phyloP scores from a whole-genome alignment of 2,797 vertebrate genomes.

The Aphelocoma californica region DNA sequence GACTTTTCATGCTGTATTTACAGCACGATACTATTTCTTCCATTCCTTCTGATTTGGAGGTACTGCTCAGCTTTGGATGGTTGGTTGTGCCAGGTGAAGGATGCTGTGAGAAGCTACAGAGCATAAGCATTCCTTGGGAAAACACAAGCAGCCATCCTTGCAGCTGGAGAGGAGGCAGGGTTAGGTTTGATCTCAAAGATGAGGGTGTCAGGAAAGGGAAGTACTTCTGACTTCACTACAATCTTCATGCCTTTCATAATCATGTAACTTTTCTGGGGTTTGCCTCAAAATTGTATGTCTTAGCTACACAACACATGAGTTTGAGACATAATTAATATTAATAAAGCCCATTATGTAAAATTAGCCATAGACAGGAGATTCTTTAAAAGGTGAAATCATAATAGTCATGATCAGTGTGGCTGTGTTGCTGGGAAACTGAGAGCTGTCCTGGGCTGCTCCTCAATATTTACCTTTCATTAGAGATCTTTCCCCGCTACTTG shows the following conservation, averaged over 20 bases:
- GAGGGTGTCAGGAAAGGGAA: not conserved
- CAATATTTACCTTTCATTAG: constrained; percentile 7
- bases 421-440: constrained; percentile 51
- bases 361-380: constrained; percentile 8
- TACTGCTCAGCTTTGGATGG: not conserved
- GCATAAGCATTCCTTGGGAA: not conserved
- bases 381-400: constrained; percentile 47
- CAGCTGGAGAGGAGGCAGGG: not conserved
- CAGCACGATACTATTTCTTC: fast-evolving
- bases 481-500: not conserved
- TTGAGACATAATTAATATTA: constrained; percentile 1
- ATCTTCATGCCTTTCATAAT: not conserved
- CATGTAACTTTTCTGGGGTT: not conserved
- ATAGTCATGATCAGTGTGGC: constrained; percentile 22
- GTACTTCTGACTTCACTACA: not conserved
- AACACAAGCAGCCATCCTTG: not conserved
- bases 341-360: not conserved
- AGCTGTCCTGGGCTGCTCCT: constrained; percentile 39
- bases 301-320: not conserved
- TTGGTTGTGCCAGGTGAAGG: not conserved
- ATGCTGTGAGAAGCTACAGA: not conserved
- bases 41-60: not conserved
- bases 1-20: not conserved
- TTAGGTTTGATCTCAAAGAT: not conserved
- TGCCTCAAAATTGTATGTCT: not conserved